Base-by-base conservation (phyloP, 2,888 invertebrate genomes). In the Empis stercorea region DNA sequence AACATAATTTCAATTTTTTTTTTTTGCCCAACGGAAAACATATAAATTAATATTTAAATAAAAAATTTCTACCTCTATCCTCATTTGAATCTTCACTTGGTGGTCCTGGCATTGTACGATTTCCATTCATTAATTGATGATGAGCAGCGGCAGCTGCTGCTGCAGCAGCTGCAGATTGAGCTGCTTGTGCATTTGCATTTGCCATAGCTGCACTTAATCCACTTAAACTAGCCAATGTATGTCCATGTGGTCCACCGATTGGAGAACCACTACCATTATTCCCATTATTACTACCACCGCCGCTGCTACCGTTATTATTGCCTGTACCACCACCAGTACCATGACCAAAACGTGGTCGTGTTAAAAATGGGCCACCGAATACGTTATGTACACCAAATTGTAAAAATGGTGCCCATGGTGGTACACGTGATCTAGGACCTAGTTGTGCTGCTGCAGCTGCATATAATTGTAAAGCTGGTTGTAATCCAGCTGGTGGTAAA, bases 401-500 rank as follows among this genome's bases (percentile, higher is more conserved):
- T 56, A 79, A 70, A 68, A 76, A 75, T 38, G 78, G 80, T 53
- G 79, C 73, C 71, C 79, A 80, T 49, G 75, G 71, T 51, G 72
- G 61, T 55, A 78, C 78, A 48, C 74, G 63, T 51, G 74, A 71
- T 50, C 70, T 68, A 27, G 59, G 60, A 67, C 53, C 56, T 38
- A 57, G 68, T 61, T 72, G 59, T 23, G 79, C 78, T 60, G 80
- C 79, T 59, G 80, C 80, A 64, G 80, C 80, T 61, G 80, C 80
- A 65, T 81, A 81, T 57, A 81, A 70, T 62, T 81, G 79, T 66
- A 81, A 70, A 61, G 80, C 79, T 65, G 80, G 78, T 71, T 81
- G 81, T 70, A 82, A 67, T 57, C 78, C 80, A 52, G 59, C 55
- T 51, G 61, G 51, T 63, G 71, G 66, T 55, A 53, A 45, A 51